Base-by-base conservation (phyloP, 2,797 vertebrate species). In the Semaprochilodus insignis region DNA sequence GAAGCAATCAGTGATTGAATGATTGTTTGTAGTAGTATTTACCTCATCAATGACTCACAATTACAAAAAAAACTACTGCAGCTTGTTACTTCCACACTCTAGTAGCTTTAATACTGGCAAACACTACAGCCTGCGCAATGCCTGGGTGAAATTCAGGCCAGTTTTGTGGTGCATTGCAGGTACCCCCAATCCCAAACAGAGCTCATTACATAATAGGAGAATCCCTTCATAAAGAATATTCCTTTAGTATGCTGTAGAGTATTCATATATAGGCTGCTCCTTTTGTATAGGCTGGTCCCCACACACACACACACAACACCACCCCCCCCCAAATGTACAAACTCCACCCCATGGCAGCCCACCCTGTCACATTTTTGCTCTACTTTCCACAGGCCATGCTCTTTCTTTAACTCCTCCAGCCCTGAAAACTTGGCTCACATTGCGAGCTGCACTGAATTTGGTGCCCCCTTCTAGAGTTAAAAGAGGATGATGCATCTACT, bases 71-170 rank as follows among this genome's bases (percentile, higher is more conserved):
- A 80, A 69, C n/a, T 31, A 72, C 74, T 13, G 44, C 62, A 16
- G 55, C 36, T 54, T 13, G n/a, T 25, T 31, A 70, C 66, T 74
- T 44, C 0, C 1, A 34, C 19, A 21, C 19, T n/a, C 57, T 14
- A 21, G 23, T 34, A 48, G n/a, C 40, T 48, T 67, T 40, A 62
- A 23, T 16, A 10, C 57, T 16, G 23, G 25, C 25, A 40, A 79
- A 78, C 34, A 51, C 52, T 74, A 11, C 15, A 57, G 67, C 14
- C 48, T 36, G 40, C 34, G 31, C 66, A 44, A 60, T 36, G 59
- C 74, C 65, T 16, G 4, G 57, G 86, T 77, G 78, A 84, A 86
- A 88, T 87, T 77, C 87, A 88, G 87, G 88, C 82, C 88, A 86
- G 48, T 62, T 71, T 51, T 25, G 57, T 77, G 74, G 81, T 86